Conservation (phyloP, 1,140 invertebrate genomes). For the Zaprionus africanus region DNA sequence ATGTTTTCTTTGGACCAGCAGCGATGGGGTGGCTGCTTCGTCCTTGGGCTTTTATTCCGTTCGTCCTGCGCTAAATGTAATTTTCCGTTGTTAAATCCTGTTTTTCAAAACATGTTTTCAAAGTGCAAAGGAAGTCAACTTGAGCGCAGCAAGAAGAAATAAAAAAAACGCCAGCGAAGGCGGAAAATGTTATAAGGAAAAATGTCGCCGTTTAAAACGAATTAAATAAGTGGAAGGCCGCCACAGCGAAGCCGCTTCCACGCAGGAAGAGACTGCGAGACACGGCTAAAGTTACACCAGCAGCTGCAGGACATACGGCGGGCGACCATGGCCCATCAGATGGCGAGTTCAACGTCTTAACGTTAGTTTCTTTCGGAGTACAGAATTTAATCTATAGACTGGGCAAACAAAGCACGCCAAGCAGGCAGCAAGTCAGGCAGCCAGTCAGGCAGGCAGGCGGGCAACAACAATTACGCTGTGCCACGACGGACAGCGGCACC, state of each 20-base stretch:
- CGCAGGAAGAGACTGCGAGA: not conserved
- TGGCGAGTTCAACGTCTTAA: slow-evolving; percentile 10
- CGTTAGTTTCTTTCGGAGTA: slow-evolving; percentile 9
- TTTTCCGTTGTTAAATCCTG: slow-evolving; percentile 82
- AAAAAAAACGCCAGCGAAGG: slow-evolving; percentile 25
- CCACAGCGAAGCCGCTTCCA: slow-evolving; percentile 23
- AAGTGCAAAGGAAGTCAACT: slow-evolving; percentile 81
- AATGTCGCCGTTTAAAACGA: slow-evolving; percentile 38
- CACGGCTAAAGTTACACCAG: not conserved
- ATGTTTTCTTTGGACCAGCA: slow-evolving; percentile 62
- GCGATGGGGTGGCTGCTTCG: slow-evolving; percentile 20
- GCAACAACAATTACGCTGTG: slow-evolving; percentile 37
- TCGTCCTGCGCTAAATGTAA: slow-evolving; percentile 77
- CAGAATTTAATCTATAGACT: slow-evolving; percentile 41
- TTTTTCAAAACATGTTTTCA: slow-evolving; percentile 78
- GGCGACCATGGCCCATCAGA: slow-evolving; percentile 12
- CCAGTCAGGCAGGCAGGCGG: not conserved
- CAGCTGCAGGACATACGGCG: slow-evolving; percentile 23
- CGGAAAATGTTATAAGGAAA: slow-evolving; percentile 32
- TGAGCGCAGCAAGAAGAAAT: slow-evolving; percentile 64
- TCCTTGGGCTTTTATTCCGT: slow-evolving; percentile 36
- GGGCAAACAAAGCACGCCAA: slow-evolving; percentile 39
- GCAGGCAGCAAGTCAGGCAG: not conserved
- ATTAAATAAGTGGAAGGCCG: slow-evolving; percentile 61
- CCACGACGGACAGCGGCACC: not conserved